Percentiles rank a stretch among this genome's conserved stretches.
Conservation (phyloP, 2,888 invertebrate genomes). For the Ptychoptera albimana region DNA sequence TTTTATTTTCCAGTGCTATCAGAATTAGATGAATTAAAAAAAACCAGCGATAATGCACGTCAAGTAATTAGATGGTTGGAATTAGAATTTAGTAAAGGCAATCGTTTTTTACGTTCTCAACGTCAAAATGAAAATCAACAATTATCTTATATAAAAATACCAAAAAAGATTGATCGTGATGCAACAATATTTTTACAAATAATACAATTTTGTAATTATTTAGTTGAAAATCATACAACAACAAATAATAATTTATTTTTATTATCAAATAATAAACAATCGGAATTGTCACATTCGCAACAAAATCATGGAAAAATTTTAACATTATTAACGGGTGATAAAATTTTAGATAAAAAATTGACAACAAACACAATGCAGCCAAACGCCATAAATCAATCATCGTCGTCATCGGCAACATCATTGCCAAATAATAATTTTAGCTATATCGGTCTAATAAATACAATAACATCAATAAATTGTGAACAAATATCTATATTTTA, state of each 20-base stretch:
- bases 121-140: conserved; percentile 64
- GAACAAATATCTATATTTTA: conserved; percentile 73
- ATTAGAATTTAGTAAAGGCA: conserved; percentile 69
- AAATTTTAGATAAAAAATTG: conserved; percentile 24
- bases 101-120: conserved; percentile 74
- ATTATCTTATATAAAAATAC: conserved; percentile 54
- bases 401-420: conserved; percentile 32
- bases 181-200: conserved; percentile 28
- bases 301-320: conserved; percentile 36
- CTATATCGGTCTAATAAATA: conserved; percentile 58
- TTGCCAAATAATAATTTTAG: conserved; percentile 40
- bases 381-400: too few species aligned
- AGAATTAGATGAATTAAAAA: conserved; percentile 76
- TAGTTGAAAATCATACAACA: conserved; percentile 31
- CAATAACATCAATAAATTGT: conserved; percentile 58
- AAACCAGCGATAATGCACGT: conserved; percentile 65
- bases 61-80: conserved; percentile 92
- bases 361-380: too few species aligned
- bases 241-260: conserved; percentile 20
- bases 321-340: conserved; percentile 57
- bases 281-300: conserved; percentile 9
- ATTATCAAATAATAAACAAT: too few species aligned
- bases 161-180: conserved; percentile 30
- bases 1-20: conserved; percentile 54
- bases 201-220: conserved; percentile 29